phyloP scores from a whole-genome alignment of 2,888 invertebrate species.

The Odontocolon sp. region DNA sequence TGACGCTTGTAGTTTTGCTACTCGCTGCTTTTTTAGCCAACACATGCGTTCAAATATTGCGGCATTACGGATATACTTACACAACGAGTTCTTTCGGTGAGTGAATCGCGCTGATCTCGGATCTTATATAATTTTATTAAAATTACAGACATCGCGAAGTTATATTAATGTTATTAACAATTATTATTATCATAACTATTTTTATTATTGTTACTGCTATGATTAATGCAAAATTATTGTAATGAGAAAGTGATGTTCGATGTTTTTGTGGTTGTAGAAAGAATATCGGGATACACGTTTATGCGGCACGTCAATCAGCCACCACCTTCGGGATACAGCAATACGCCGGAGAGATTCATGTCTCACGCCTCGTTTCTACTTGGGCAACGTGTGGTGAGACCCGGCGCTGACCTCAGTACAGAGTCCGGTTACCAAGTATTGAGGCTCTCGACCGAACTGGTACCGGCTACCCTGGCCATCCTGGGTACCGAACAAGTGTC shows the following conservation, averaged over 20 bases:
- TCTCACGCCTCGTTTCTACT: slow-evolving; percentile 87
- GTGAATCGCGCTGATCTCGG: slow-evolving; percentile 75
- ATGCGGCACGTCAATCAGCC: slow-evolving; percentile 85
- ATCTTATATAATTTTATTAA: not conserved
- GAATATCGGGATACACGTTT: slow-evolving; percentile 87
- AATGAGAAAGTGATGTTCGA: slow-evolving; percentile 15
- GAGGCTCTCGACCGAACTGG: slow-evolving; percentile 93
- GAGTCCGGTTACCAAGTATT: slow-evolving; percentile 92
- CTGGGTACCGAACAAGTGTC: slow-evolving; percentile 89
- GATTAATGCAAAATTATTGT: not conserved
- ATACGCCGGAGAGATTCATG: slow-evolving; percentile 86
- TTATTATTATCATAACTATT: not conserved
- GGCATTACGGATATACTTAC: slow-evolving; percentile 88
- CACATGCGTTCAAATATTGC: slow-evolving; percentile 90
- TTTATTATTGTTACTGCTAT: not conserved
- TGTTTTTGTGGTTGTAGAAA: slow-evolving; percentile 83
- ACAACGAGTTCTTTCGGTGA: slow-evolving; percentile 93
- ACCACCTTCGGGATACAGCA: slow-evolving; percentile 84
- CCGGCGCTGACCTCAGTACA: slow-evolving; percentile 82
- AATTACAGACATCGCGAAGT: not conserved
- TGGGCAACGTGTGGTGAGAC: slow-evolving; percentile 86
- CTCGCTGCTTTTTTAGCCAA: slow-evolving; percentile 91
- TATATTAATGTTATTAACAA: not conserved
- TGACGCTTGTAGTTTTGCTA: slow-evolving; percentile 89
- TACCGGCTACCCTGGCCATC: slow-evolving; percentile 91